A percentile compares a stretch with the other conserved stretches of the same genome.
These are phyloP conservation scores for Myotis pilosus DNA, from an alignment of 2,797 vertebrate species.

Conservation along the genomic window DNA sequence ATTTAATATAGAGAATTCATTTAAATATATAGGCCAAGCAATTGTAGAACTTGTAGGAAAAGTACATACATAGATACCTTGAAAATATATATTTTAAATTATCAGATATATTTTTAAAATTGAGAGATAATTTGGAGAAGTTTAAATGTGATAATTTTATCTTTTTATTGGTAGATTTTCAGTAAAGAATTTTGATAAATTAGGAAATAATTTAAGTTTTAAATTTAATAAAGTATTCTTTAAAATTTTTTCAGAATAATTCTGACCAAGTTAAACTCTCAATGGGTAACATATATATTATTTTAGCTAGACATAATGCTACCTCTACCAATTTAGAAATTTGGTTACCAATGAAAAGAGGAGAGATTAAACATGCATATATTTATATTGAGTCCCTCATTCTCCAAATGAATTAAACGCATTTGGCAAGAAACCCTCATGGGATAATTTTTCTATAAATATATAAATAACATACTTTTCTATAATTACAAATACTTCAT, in stretches of 20 bases:
- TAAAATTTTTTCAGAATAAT: background rate
- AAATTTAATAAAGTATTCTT: background rate
- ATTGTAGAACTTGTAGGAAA: background rate
- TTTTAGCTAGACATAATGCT: background rate
- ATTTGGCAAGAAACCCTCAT: background rate
- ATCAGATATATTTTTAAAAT: background rate
- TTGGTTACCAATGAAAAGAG: background rate
- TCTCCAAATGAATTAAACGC: constrained; percentile 28
- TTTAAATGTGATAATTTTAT: background rate
- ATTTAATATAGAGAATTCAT: background rate
- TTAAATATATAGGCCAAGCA: background rate
- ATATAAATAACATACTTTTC: background rate
- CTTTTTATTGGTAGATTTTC: background rate
- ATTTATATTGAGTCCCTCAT: background rate
- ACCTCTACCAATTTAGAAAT: background rate
- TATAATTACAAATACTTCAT: background rate
- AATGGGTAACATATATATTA: background rate
- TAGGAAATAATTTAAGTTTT: background rate
- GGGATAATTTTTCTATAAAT: background rate
- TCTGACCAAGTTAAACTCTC: background rate
- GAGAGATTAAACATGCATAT: background rate
- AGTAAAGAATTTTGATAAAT: background rate
- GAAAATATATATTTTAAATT: background rate
- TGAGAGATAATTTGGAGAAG: background rate
- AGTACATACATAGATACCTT: background rate